A percentile compares a stretch with the other conserved stretches of the same genome.
These are phyloP conservation scores for Litocranius walleri DNA, from an alignment of 2,113 vertebrate genomes.

Conservation along the genomic window DNA sequence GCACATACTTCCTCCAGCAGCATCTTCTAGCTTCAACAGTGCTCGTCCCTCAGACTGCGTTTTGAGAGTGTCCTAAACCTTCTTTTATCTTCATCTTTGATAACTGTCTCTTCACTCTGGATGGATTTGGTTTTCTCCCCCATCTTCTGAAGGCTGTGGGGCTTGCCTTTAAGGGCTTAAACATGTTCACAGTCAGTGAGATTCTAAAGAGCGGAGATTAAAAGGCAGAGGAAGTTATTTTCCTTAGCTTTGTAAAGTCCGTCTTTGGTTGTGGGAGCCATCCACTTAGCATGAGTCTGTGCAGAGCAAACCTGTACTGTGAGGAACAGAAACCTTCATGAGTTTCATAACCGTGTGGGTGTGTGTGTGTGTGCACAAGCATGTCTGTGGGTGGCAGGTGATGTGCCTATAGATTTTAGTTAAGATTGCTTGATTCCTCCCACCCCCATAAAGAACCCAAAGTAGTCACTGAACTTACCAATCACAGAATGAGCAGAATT, in stretches of 20 bases:
- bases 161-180: background rate
- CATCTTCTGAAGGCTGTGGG: background rate
- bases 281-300: background rate
- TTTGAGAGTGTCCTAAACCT: background rate
- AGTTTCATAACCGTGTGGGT: too few relatives aligned
- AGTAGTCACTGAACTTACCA: background rate
- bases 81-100: background rate
- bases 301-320: background rate
- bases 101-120: background rate
- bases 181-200: background rate
- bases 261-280: background rate
- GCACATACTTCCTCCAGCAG: background rate
- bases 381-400: too few relatives aligned
- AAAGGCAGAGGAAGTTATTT: background rate
- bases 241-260: background rate
- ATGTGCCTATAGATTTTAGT: background rate
- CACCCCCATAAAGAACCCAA: background rate
- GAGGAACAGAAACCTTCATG: background rate
- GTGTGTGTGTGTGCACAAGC: rapidly evolving
- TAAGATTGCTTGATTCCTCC: background rate
- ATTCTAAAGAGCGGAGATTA: background rate
- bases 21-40: background rate
- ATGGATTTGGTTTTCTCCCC: background rate
- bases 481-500: background rate
- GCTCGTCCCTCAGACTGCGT: background rate